These are phyloP conservation scores for Oreohelix idahoensis DNA, from an alignment of 1,140 invertebrate genomes.

Conservation along the genomic window DNA sequence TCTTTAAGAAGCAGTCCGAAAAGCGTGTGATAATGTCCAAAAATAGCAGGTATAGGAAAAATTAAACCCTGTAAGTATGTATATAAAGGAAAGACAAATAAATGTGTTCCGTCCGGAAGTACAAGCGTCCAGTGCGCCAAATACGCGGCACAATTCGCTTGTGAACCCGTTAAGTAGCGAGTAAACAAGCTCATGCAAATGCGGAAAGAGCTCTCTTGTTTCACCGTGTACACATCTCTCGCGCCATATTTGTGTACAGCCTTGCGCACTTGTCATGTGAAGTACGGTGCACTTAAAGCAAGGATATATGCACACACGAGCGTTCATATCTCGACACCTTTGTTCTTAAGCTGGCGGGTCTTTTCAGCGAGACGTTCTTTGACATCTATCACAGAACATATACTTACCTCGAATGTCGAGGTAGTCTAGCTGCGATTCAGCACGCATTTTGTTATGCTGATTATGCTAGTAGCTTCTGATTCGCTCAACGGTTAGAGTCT, in stretches of 20 bases:
- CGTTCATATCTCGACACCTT: background rate
- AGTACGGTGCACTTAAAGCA: background rate
- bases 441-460: too few species aligned
- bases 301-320: too few species aligned
- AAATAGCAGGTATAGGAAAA: background rate
- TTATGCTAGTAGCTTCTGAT: too few species aligned
- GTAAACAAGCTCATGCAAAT: background rate
- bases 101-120: background rate
- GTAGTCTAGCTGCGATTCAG: too few species aligned
- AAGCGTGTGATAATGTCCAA: too few species aligned
- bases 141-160: background rate
- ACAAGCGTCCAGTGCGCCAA: background rate
- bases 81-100: background rate
- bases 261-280: conserved; percentile 1
- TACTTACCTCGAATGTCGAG: too few species aligned
- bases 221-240: background rate
- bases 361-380: too few species aligned
- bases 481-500: too few species aligned
- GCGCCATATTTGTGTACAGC: background rate
- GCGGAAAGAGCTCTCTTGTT: background rate
- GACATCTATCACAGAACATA: too few species aligned
- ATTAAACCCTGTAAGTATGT: background rate
- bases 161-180: conserved; percentile 1
- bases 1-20: too few species aligned
- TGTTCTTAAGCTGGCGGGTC: too few species aligned